These are phyloP conservation scores for Galagoides demidoff DNA, from an alignment of 2,797 vertebrate species.

Conservation along the genomic window DNA sequence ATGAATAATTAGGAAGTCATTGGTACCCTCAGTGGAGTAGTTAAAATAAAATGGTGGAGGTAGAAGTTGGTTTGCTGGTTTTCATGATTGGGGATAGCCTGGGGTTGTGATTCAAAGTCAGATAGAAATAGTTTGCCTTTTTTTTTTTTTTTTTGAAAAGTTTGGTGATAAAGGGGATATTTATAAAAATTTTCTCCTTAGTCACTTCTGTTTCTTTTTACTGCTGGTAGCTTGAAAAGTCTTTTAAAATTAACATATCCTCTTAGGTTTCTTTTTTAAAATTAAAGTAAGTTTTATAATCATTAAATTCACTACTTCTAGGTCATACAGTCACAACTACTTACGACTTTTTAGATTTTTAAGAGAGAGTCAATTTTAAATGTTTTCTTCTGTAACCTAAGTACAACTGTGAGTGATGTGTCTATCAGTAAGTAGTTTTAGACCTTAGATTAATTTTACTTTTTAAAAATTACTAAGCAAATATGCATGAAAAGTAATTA, in stretches of 20 bases:
- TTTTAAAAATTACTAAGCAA: constrained; percentile 55
- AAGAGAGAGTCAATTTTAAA: constrained; percentile 43
- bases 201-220: constrained; percentile 31
- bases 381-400: constrained; percentile 64
- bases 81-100: not conserved
- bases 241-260: not conserved
- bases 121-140: not conserved
- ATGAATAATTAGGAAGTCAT: not conserved
- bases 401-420: not conserved
- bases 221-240: not conserved
- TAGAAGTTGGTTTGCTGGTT: not conserved
- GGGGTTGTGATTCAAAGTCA: not conserved
- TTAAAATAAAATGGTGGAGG: not conserved
- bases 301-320: not conserved
- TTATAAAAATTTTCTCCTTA: constrained; percentile 40
- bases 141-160: not conserved
- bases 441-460: constrained; percentile 47
- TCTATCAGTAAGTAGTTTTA: constrained; percentile 25
- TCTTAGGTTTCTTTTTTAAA: not conserved
- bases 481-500: constrained; percentile 68
- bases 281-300: constrained; percentile 16
- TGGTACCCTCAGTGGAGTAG: not conserved
- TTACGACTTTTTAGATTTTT: constrained; percentile 13
- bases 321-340: not conserved
- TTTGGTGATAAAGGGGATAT: not conserved